phyloP scores from a whole-genome alignment of 2,888 invertebrate species.

The Seladonia tumulorum region DNA sequence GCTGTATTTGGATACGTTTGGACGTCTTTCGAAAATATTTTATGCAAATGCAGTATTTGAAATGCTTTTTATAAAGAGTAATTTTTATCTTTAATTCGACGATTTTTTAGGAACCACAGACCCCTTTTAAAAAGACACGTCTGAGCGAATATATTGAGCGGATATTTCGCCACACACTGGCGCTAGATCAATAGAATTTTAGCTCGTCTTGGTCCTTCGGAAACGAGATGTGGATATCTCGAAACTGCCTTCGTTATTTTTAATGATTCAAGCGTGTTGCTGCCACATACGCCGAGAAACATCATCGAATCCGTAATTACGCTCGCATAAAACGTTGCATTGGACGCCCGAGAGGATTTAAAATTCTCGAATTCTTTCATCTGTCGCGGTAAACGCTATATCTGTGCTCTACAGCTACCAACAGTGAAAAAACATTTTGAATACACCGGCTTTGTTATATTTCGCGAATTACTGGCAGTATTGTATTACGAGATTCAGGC shows the following conservation, averaged over 20 bases:
- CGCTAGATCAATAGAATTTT: slow-evolving; percentile 50
- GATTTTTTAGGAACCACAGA: slow-evolving; percentile 9
- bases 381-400: neutral
- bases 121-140: slow-evolving; percentile 32
- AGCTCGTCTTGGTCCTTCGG: slow-evolving; percentile 16
- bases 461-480: neutral
- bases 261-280: slow-evolving; percentile 65
- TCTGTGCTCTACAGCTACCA: neutral
- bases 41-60: neutral
- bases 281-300: slow-evolving; percentile 40
- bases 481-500: neutral
- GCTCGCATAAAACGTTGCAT: neutral
- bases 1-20: no score
- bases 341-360: slow-evolving; percentile 6
- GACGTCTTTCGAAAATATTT: neutral
- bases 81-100: neutral
- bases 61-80: neutral
- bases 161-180: slow-evolving; percentile 23
- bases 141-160: neutral
- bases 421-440: neutral
- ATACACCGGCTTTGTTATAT: neutral
- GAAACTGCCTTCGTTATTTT: slow-evolving; percentile 69
- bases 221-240: neutral
- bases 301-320: slow-evolving; percentile 50
- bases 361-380: neutral